Percentiles rank a stretch among this genome's conserved stretches.
Evolutionary conservation across 1,140 invertebrate species (phyloP).

Genomic region (Hyphantria cunea): DNA sequence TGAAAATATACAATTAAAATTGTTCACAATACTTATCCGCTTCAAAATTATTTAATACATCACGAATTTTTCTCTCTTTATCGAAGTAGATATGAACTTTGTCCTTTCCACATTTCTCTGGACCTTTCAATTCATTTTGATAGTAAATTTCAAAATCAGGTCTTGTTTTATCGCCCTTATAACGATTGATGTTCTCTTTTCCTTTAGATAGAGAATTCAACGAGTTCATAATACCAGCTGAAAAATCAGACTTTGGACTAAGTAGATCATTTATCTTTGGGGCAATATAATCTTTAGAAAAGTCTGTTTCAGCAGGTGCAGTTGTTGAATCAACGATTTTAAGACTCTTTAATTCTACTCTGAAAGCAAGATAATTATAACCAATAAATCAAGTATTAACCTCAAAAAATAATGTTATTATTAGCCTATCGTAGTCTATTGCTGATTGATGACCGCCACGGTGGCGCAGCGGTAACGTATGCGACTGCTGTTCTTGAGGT

Average conservation of each 20-base stretch:
- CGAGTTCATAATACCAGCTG: neutral
- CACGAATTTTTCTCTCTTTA: constrained; percentile 50
- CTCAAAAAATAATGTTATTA: no score
- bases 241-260: no score
- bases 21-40: constrained; percentile 38
- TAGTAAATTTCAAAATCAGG: constrained; percentile 59
- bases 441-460: no score
- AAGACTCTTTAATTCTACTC: constrained; percentile 58
- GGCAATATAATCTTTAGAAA: no score
- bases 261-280: no score
- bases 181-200: constrained; percentile 29
- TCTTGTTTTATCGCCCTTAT: constrained; percentile 31
- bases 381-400: no score
- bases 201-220: neutral
- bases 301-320: no score
- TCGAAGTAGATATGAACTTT: constrained; percentile 59
- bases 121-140: constrained; percentile 52
- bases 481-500: no score
- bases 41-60: constrained; percentile 31
- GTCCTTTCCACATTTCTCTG: constrained; percentile 52
- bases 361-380: constrained; percentile 35
- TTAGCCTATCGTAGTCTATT: no score
- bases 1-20: constrained; percentile 29
- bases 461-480: no score
- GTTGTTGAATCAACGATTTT: constrained; percentile 37